phyloP scores from a whole-genome alignment of 1,140 invertebrate genomes.

The Aleiodes sp. region DNA sequence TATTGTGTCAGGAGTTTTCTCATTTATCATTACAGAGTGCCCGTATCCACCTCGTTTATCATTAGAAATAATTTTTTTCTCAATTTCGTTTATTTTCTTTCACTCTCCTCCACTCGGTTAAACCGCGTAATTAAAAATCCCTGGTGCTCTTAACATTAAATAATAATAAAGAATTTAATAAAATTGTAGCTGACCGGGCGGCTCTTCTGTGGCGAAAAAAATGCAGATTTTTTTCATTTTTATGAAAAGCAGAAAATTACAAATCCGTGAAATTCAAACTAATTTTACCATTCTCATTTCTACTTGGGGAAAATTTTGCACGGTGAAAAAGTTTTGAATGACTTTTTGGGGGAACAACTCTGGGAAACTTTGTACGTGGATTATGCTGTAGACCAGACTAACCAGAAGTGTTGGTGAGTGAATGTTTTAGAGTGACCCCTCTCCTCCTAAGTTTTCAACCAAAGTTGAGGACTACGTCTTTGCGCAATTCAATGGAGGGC shows the following conservation, averaged over 20 bases:
- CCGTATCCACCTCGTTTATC: too few species aligned
- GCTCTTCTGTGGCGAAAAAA: background rate
- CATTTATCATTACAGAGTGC: too few species aligned
- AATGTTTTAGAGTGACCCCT: conserved; percentile 2
- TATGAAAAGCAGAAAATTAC: background rate
- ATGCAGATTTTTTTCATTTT: background rate
- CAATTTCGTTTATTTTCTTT: background rate
- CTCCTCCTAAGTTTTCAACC: background rate
- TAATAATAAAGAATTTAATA: background rate
- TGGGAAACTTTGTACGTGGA: background rate
- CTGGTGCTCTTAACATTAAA: background rate
- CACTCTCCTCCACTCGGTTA: background rate
- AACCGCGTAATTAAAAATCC: background rate
- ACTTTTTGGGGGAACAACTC: background rate
- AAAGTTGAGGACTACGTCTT: background rate
- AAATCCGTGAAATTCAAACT: conserved; percentile 1
- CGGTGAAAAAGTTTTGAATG: conserved; percentile 10
- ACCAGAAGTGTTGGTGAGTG: background rate
- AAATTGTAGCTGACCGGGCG: background rate
- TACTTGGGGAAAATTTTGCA: background rate
- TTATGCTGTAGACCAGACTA: background rate
- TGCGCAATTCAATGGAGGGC: background rate
- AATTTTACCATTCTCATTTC: conserved; percentile 1
- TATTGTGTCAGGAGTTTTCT: background rate
- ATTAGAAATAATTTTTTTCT: background rate